Evolutionary conservation across 2,113 vertebrate genomes (phyloP).

Genomic region (Bubo scandiacus): DNA sequence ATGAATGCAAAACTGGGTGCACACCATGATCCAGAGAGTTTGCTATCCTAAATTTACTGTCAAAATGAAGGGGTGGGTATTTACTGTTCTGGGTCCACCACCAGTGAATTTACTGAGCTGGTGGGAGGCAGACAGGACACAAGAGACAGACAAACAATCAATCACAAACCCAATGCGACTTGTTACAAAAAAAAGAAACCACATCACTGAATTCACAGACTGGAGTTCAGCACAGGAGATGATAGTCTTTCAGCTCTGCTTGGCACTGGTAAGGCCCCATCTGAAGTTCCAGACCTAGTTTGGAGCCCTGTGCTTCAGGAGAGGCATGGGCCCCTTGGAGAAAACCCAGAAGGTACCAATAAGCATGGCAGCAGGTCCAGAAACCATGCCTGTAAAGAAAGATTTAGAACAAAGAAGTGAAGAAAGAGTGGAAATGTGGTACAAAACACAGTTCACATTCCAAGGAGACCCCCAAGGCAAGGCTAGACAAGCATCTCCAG

Average conservation of each 20-base stretch:
- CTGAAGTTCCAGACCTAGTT: background rate
- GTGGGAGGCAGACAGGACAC: background rate
- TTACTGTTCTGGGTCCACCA: background rate
- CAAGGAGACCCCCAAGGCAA: background rate
- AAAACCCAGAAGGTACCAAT: background rate
- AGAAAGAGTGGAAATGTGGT: background rate
- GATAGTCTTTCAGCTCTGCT: background rate
- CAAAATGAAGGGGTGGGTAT: background rate
- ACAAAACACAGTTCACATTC: background rate
- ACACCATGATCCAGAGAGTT: background rate
- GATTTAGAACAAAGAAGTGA: background rate
- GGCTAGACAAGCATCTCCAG: background rate
- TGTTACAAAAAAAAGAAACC: background rate
- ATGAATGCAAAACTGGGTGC: background rate
- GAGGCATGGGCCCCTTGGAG: background rate
- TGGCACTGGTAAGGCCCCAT: background rate
- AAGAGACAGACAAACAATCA: background rate
- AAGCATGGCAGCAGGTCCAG: background rate
- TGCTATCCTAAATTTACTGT: background rate
- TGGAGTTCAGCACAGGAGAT: background rate
- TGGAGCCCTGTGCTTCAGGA: background rate
- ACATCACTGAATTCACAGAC: background rate
- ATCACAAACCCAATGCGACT: background rate
- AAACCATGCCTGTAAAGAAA: background rate
- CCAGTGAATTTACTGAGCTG: background rate